Base-by-base conservation (phyloP, 1,140 invertebrate genomes). In the Drosophila grimshawi region DNA sequence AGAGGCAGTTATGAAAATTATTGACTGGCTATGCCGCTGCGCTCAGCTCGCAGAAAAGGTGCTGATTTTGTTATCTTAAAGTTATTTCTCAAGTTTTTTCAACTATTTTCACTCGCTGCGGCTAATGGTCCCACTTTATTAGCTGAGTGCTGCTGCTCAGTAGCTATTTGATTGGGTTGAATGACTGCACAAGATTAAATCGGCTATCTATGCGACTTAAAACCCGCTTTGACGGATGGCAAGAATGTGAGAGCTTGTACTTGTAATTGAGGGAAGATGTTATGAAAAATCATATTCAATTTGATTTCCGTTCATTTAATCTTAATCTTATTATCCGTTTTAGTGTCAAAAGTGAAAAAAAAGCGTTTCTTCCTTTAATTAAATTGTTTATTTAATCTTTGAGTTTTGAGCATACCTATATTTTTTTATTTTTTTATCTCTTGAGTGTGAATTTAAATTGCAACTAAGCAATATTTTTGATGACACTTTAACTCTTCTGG, bases 1-100 rank as follows among this genome's bases (percentile, higher is more conserved):
- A 88, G 77, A 67, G 77, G 80, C 83, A 89, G 83, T 88, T 88
- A 88, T 88, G 80, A 88, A 88, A 88, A 88, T 88, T 89, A 88
- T 88, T 88, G 83, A 80, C 83, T 89, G 57, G 43, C 80, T 51
- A 33, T 52, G 62, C 61, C 46, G 39, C 39, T 43, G 3, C 4
- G 10, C 39, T 43, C 56, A 53, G 56, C 70, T 70, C 62, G 41
- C 60, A 78, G 59, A 43, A 33, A 63, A 32, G 19, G 33, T 63
- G 35, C 61, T 39, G 19, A 7, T 33, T 30, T 59, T n/a, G 33
- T 61, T 19, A 6, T 60, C 19, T 60, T 37, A 10, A 49, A 63
- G 62, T 27, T n/a, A 43, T 66, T 66, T 66, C 37, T 37, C 46
- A 35, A 46, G 63, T 52, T 71, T 71, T 75, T 69, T 10, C 48